Evolutionary conservation across 2,888 invertebrate genomes (phyloP), one percentile per base, ranked within the genome.

Genomic region (Lasioglossum marginatum): DNA sequence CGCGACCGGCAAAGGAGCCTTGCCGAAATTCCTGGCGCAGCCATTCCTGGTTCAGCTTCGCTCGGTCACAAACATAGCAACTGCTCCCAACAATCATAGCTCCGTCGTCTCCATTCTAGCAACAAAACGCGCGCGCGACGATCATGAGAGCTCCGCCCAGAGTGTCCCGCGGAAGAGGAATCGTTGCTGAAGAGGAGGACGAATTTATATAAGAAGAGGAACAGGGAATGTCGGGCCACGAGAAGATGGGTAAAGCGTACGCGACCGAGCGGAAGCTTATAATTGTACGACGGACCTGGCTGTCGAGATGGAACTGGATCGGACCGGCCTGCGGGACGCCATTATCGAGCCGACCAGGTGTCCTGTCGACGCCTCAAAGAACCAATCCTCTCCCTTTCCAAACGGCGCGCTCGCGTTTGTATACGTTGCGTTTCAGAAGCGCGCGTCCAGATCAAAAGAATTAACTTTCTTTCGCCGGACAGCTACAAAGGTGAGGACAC

Each of bases 291-390:
- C 60, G 82, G 71, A 82, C 75, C 81, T 48, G 82, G 82, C 73
- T 70, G 72, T 77, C 57, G 27, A 79, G 77, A 79, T 80, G 79
- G 83, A 88, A 91, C 89, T 87, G 85, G 87, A 88, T 90, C 88
- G 81, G 78, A 78, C 87, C 88, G 85, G 81, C 27, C 90, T 75
- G 84, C 89, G 87, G 92, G 91, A 83, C 81, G 78, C 89, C 82
- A 87, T 92, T 91, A 93, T 94, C 89, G 92, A 89, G 73, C 87
- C 80, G 87, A 68, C 93, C 94, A 94, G 94, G 94, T 94, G 94
- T 93, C 93, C 92, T 92, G 93, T 92, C 94, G 93, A 90, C 93
- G 93, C 93, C 92, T 93, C 92, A 92, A 92, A 92, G 90, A 82
- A 85, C 90, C 91, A 87, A 82, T 79, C 85, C 12, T 68, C 68